A percentile compares a stretch with the other conserved stretches of the same genome.
Evolutionary conservation across 2,113 vertebrate genomes (phyloP).

Genomic region (Mustelus asterias): DNA sequence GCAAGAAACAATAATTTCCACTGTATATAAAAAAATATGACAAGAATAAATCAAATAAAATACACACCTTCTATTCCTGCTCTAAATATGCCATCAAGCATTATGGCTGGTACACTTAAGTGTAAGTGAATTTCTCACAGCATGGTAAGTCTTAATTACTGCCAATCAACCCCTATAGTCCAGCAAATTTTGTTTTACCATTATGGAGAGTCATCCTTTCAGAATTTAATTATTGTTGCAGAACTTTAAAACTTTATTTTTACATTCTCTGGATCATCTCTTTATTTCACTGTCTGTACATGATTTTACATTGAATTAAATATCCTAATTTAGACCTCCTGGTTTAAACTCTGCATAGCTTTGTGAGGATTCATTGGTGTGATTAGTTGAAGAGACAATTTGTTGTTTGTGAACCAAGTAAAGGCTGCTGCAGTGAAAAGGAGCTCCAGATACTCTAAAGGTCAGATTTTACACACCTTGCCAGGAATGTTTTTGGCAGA

Average conservation of each 20-base stretch:
- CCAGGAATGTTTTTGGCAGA: too few relatives aligned
- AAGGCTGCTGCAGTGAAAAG: background rate
- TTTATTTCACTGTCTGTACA: background rate
- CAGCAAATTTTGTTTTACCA: background rate
- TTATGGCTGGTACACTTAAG: too few relatives aligned
- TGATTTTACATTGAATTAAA: background rate
- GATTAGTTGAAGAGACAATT: background rate
- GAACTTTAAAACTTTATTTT: background rate
- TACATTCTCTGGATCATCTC: background rate
- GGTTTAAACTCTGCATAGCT: background rate
- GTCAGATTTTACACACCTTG: too few relatives aligned
- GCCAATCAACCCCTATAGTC: background rate
- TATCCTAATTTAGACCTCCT: background rate
- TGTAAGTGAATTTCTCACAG: too few relatives aligned
- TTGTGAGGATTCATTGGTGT: background rate
- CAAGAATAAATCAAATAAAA: too few relatives aligned
- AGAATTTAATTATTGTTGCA: background rate
- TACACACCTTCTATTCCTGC: too few relatives aligned
- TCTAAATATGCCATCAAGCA: too few relatives aligned
- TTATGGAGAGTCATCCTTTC: background rate
- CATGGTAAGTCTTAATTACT: background rate
- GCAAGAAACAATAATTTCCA: too few relatives aligned
- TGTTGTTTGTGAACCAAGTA: background rate
- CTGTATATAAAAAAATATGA: too few relatives aligned
- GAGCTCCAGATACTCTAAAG: background rate